Evolutionary conservation across 92 coral and sea anemone species (phyloP).

Genomic region (Porites cylindrica): DNA sequence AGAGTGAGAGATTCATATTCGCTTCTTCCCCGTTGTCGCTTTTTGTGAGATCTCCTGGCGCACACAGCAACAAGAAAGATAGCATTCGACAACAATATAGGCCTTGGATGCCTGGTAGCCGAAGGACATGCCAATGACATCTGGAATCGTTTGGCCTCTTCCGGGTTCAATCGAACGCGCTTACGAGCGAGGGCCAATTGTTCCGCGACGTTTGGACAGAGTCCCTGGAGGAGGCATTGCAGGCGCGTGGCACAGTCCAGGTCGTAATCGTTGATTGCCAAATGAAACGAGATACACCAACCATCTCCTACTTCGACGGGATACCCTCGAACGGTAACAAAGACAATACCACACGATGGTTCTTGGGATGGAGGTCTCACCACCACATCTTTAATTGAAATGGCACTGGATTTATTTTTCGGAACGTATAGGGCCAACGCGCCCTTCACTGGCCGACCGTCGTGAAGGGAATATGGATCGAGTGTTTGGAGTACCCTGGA

Average conservation of each 20-base stretch:
- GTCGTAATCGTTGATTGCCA: neutral
- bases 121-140: neutral
- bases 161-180: neutral
- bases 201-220: neutral
- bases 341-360: neutral
- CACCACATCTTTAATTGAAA: neutral
- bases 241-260: conserved; percentile 2
- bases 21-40: no score
- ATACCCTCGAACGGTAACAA: neutral
- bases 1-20: no score
- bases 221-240: conserved; percentile 5
- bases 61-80: neutral
- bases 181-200: neutral
- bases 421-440: neutral
- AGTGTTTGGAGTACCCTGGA: neutral
- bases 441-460: neutral
- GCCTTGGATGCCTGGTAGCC: neutral
- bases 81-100: neutral
- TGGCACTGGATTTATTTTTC: conserved; percentile 4
- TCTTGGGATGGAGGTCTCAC: neutral
- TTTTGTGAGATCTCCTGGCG: neutral
- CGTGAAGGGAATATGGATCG: neutral
- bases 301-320: neutral
- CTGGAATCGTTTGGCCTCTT: neutral
- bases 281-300: neutral